A percentile compares a stretch with the other conserved stretches of the same genome.
phyloP scores from a whole-genome alignment of 2,113 vertebrate species.

The cat (Felis catus) region DNA sequence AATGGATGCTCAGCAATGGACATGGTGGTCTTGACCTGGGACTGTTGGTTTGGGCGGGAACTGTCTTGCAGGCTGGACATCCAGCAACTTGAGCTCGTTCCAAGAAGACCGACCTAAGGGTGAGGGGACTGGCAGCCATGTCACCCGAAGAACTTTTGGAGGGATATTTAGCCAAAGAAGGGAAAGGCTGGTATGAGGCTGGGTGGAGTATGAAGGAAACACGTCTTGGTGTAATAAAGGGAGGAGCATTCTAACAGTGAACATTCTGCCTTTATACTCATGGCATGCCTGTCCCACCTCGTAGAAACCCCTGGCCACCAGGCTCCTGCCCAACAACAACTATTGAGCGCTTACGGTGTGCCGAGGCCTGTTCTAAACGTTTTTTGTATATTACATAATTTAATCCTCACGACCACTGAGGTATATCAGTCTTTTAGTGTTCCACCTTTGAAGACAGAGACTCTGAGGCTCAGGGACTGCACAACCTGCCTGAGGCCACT shows the following conservation, averaged over 20 bases:
- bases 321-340: accelerated
- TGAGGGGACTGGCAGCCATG: neutral
- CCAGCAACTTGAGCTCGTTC: neutral
- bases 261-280: too few relatives aligned
- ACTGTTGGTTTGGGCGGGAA: neutral
- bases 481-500: neutral
- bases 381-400: neutral
- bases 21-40: neutral
- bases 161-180: neutral
- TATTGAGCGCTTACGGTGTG: neutral
- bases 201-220: neutral
- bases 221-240: neutral
- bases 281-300: neutral
- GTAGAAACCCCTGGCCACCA: neutral
- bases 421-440: neutral
- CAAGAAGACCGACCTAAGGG: neutral
- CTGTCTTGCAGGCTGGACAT: neutral
- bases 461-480: neutral
- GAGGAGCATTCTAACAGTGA: neutral
- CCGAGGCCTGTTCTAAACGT: neutral
- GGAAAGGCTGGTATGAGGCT: neutral
- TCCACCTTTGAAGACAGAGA: neutral
- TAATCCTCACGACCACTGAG: neutral
- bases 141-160: neutral
- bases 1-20: accelerated